Percentiles rank a stretch among this genome's conserved stretches.
Conservation (phyloP, 2,113 vertebrate species). For the Eurystomus gularis region DNA sequence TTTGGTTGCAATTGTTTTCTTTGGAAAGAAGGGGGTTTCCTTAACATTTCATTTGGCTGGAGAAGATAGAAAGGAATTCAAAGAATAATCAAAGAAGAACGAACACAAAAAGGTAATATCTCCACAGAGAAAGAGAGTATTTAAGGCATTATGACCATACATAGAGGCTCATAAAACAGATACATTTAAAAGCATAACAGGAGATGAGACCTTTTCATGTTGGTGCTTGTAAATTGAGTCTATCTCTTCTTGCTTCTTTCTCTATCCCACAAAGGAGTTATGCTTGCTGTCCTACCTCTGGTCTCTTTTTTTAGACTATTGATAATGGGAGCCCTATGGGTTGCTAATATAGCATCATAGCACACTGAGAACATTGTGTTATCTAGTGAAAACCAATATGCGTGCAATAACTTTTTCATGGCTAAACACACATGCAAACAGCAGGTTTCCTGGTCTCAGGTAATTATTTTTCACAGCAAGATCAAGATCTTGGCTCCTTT, state of each 20-base stretch:
- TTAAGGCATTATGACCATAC: not conserved
- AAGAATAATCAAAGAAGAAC: not conserved
- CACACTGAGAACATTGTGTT: not conserved
- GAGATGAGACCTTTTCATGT: not conserved
- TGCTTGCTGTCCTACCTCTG: not conserved
- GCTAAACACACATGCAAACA: constrained; percentile 5
- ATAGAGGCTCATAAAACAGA: not conserved
- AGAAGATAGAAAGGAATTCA: not conserved
- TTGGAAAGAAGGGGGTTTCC: not conserved
- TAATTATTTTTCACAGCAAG: constrained; percentile 37
- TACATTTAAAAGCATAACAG: not conserved
- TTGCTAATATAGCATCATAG: not conserved
- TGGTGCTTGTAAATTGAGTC: not conserved
- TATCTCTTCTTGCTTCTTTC: not conserved
- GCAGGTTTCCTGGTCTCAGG: not conserved
- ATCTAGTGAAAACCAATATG: not conserved
- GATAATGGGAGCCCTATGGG: not conserved
- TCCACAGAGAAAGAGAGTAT: not conserved
- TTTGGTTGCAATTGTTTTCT: not conserved
- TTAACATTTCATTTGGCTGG: not conserved
- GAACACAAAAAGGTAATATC: not conserved
- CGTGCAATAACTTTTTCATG: constrained; percentile 5
- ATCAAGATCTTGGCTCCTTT: not conserved
- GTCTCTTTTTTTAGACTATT: not conserved
- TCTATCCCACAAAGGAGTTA: not conserved